phyloP scores from a whole-genome alignment of 1,140 invertebrate genomes.

The Heliconius himera region DNA sequence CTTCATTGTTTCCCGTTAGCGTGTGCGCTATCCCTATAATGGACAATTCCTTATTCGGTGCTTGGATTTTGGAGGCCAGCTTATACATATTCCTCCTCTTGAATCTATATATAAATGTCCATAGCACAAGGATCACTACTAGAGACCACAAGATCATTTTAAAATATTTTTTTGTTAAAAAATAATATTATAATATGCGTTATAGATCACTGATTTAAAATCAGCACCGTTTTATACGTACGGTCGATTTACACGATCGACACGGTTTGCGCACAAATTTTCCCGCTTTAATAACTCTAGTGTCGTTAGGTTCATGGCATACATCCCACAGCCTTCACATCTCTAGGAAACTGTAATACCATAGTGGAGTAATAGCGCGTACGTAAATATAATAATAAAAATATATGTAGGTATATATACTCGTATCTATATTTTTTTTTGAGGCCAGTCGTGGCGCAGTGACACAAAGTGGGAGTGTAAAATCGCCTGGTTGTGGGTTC shows the following conservation, averaged over 20 bases:
- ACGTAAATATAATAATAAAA: not conserved
- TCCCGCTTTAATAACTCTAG: slow-evolving; percentile 32
- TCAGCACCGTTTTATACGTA: not conserved
- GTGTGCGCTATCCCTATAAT: slow-evolving; percentile 56
- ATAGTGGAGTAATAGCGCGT: not conserved
- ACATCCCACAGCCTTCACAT: slow-evolving; percentile 43
- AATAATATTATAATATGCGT: not conserved
- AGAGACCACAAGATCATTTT: slow-evolving; percentile 56
- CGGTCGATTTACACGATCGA: not conserved
- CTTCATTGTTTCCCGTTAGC: slow-evolving; percentile 54
- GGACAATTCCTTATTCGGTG: slow-evolving; percentile 43
- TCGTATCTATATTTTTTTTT: too few relatives aligned
- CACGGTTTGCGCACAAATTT: slow-evolving; percentile 45
- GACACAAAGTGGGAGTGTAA: too few relatives aligned
- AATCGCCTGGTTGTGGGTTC: too few relatives aligned
- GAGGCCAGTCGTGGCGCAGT: too few relatives aligned
- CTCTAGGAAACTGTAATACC: slow-evolving; percentile 26
- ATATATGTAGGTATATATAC: not conserved
- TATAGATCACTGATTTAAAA: not conserved
- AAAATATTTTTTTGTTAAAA: not conserved
- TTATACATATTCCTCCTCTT: slow-evolving; percentile 59
- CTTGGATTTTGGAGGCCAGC: slow-evolving; percentile 49
- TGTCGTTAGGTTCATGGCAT: slow-evolving; percentile 49
- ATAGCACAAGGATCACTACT: slow-evolving; percentile 44
- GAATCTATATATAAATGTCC: slow-evolving; percentile 51